Conservation (phyloP, 2,888 invertebrate genomes). For the Anorthoa munda region DNA sequence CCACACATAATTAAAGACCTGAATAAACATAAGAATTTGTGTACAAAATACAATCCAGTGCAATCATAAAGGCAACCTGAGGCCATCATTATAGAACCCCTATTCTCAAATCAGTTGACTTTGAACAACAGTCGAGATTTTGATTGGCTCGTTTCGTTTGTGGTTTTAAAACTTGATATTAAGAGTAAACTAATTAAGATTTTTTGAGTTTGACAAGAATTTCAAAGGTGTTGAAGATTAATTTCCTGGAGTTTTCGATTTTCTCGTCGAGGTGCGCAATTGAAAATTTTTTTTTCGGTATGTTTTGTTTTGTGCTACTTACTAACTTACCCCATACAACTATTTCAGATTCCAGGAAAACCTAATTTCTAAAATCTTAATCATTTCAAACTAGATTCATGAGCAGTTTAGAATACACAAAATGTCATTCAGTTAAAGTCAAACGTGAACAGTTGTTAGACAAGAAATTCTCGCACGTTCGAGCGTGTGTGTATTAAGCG, state of each 20-base stretch:
- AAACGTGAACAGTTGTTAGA: background rate
- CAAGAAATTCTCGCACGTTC: background rate
- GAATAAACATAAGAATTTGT: conserved; percentile 50
- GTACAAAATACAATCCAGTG: conserved; percentile 38
- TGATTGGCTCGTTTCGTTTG: background rate
- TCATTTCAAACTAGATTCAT: background rate
- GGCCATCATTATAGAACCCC: conserved; percentile 30
- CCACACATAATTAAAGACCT: conserved; percentile 34
- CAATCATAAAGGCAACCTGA: conserved; percentile 56
- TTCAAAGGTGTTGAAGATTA: background rate
- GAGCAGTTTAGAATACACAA: background rate
- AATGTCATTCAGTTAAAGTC: background rate
- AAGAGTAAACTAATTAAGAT: background rate
- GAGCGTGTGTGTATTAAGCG: conserved; percentile 1
- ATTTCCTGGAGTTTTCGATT: background rate
- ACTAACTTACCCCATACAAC: no score
- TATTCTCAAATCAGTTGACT: conserved; percentile 27
- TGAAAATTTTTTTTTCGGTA: background rate
- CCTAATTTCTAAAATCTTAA: background rate
- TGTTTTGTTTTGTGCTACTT: background rate
- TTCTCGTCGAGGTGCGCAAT: background rate
- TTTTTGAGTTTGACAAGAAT: background rate
- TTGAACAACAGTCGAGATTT: background rate
- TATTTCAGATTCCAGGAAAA: no score
- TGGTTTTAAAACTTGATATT: background rate